phyloP scores from a whole-genome alignment of 2,888 invertebrate species.

The Sarcophaga variegata region DNA sequence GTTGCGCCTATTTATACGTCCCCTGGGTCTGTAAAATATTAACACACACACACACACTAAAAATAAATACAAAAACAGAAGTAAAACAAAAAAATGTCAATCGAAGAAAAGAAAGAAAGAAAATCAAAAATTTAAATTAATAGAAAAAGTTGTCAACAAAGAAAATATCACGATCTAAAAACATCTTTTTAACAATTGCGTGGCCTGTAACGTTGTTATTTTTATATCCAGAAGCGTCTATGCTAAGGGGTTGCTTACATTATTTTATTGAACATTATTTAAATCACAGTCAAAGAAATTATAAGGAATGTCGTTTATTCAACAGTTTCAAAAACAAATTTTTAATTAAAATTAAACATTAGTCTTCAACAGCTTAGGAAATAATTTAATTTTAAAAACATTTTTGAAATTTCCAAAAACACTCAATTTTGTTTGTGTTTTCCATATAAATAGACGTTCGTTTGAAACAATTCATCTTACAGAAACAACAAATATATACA shows the following conservation, averaged over 20 bases:
- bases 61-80: conserved; percentile 35
- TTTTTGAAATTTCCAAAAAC: too few relatives aligned
- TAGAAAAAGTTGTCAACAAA: conserved; percentile 60
- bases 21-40: conserved; percentile 11
- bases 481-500: too few relatives aligned
- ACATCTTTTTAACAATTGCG: background rate
- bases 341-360: too few relatives aligned
- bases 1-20: background rate
- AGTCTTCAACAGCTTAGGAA: too few relatives aligned
- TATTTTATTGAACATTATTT: too few relatives aligned
- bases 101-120: conserved; percentile 46
- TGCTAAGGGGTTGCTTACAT: background rate
- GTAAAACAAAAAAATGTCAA: conserved; percentile 6
- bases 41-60: conserved; percentile 5
- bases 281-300: too few relatives aligned
- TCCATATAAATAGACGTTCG: too few relatives aligned
- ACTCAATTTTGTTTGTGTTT: too few relatives aligned
- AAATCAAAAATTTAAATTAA: conserved; percentile 68
- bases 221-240: conserved; percentile 3
- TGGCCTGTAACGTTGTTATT: background rate
- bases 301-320: too few relatives aligned
- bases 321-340: too few relatives aligned
- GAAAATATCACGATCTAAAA: background rate
- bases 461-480: too few relatives aligned
- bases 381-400: too few relatives aligned